A percentile compares a stretch with the other conserved stretches of the same genome.
These are phyloP conservation scores for Drosophila sp. DNA, from an alignment of 1,140 invertebrate genomes.

Conservation along the genomic window DNA sequence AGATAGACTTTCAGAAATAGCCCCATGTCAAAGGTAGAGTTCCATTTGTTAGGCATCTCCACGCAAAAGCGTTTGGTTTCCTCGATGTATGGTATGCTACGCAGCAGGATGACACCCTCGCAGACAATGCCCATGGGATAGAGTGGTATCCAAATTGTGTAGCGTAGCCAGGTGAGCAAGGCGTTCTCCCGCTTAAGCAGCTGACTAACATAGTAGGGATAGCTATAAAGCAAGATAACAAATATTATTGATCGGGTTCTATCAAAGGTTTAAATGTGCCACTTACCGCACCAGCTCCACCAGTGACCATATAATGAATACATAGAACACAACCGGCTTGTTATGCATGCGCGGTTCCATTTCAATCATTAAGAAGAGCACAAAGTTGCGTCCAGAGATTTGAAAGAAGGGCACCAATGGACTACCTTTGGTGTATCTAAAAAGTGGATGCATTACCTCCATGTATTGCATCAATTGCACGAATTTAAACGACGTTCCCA, in stretches of 20 bases:
- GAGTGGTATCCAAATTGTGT: conserved; percentile 96
- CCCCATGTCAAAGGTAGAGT: conserved; percentile 95
- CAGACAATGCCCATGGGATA: conserved; percentile 95
- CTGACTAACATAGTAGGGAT: conserved; percentile 95
- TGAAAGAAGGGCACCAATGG: conserved; percentile 88
- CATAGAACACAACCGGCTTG: conserved; percentile 94
- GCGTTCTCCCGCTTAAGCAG: conserved; percentile 90
- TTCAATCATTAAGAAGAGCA: conserved; percentile 93
- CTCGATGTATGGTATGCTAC: conserved; percentile 95
- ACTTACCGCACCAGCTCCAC: conserved; percentile 92
- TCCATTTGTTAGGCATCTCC: conserved; percentile 92
- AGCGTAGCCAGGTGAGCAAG: conserved; percentile 95
- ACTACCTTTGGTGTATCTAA: conserved; percentile 93
- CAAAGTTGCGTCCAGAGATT: conserved; percentile 91
- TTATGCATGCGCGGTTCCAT: conserved; percentile 93
- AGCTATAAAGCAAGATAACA: conserved; percentile 85
- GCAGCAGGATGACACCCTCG: conserved; percentile 92
- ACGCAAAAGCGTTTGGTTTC: conserved; percentile 92
- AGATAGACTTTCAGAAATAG: conserved; percentile 92
- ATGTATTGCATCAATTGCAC: conserved; percentile 93
- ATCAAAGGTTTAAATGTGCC: not conserved
- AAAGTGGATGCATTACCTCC: conserved; percentile 95
- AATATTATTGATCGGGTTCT: not conserved
- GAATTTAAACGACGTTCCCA: conserved; percentile 93
- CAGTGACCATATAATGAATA: conserved; percentile 92